Percentiles rank a stretch among this genome's conserved stretches.
These are phyloP conservation scores for Megaustenia siamemsis DNA, from an alignment of 2,888 invertebrate species.

Conservation along the genomic window DNA sequence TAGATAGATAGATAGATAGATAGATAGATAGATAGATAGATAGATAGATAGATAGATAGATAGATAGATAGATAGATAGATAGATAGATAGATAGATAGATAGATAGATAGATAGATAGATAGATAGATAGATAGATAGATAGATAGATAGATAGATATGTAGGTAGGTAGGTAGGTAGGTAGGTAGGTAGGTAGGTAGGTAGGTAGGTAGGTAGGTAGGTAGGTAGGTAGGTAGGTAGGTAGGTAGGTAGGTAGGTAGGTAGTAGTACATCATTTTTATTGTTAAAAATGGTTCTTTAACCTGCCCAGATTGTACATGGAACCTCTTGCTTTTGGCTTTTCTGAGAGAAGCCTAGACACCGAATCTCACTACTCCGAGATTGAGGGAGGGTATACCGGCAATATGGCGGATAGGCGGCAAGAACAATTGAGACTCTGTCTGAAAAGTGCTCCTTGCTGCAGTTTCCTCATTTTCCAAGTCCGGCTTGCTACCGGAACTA, in stretches of 20 bases:
- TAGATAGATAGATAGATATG: constrained; percentile 30
- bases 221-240: constrained; percentile 10
- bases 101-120: constrained; percentile 26
- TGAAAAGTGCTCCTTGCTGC: too few species aligned
- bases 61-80: neutral
- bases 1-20: too few species aligned
- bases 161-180: constrained; percentile 26
- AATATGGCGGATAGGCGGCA: too few species aligned
- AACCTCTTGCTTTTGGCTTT: too few species aligned
- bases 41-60: neutral
- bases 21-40: neutral
- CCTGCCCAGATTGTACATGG: too few species aligned
- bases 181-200: constrained; percentile 11
- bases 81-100: constrained; percentile 27
- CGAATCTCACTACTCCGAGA: too few species aligned
- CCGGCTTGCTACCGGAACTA: too few species aligned
- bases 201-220: constrained; percentile 21
- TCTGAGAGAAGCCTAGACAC: too few species aligned
- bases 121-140: constrained; percentile 35
- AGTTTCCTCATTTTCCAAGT: too few species aligned
- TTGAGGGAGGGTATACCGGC: too few species aligned
- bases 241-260: constrained; percentile 28
- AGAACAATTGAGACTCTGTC: too few species aligned
- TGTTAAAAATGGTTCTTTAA: too few species aligned
- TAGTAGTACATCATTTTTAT: neutral